Base-by-base conservation (phyloP, 2,888 invertebrate species). In the Stegophylla sp. region DNA sequence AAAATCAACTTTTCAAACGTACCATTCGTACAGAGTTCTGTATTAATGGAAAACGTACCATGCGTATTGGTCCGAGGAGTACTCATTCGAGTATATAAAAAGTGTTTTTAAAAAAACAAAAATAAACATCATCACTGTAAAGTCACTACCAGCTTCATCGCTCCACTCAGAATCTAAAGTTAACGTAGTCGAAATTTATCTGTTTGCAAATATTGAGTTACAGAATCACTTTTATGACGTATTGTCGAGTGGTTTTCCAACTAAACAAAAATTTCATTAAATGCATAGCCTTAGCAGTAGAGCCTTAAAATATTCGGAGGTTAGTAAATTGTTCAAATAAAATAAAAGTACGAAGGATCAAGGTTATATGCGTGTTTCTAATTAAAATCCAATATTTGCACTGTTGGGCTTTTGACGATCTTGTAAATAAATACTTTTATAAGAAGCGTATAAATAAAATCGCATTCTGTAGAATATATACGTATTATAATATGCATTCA, bases 301-400 rank as follows among this genome's bases (percentile, higher is more conserved):
- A 1, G 56, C 9, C 5, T 56, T 23, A 3, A 7, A 34, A 7
- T 56, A 3, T 56, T 34, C 34, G 7, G 1, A 20, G n/a, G n/a
- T 20, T n/a, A n/a, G n/a, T 51, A n/a, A 51, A 20, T 20, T 51
- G 5, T 7, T 51, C n/a, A 20, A 20, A 20, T n/a, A 5, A 51
- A 51, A 51, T n/a, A 51, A 51, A 56, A 23, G 20, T 23, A 56
- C 3, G 20, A 23, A 56, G 1, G 34, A 34, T 34, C 34, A 34
- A 34, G 3, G 34, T 53, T 53, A 1, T 48, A 20, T 9, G 9
- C 12, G 26, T 15, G 7, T 67, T 17, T n/a, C 26, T 67, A 23
- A 66, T 67, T 45, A 45, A 45, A 67, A 23, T 67, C 43, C 45
- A 45, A 67, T 67, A 45, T 45, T 67, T 67, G 26, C 17, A 67